phyloP scores from a whole-genome alignment of 2,113 vertebrate genomes.

The Origma solitaria region DNA sequence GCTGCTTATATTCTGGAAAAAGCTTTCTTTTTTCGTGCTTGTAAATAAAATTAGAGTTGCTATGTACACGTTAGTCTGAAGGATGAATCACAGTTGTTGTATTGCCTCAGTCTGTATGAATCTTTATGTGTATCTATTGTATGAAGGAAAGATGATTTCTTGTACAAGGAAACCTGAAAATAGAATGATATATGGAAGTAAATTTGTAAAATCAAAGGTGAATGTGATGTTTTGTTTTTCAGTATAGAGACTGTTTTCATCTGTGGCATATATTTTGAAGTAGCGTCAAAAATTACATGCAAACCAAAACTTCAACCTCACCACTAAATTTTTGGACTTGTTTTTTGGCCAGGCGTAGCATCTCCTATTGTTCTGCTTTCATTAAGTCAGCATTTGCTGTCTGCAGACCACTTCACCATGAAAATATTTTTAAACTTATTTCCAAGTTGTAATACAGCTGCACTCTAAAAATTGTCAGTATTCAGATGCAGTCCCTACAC shows the following conservation, averaged over 20 bases:
- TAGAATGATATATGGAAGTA: background rate
- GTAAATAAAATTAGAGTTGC: slow-evolving; percentile 59
- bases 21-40: slow-evolving; percentile 36
- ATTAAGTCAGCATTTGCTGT: background rate
- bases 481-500: background rate
- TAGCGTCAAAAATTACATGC: background rate
- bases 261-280: background rate
- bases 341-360: background rate
- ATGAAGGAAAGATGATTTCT: background rate
- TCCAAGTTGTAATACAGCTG: background rate
- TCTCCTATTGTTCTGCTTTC: background rate
- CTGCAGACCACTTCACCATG: background rate
- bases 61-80: background rate
- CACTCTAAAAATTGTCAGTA: background rate
- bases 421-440: slow-evolving; percentile 14
- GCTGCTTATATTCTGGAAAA: slow-evolving; percentile 41
- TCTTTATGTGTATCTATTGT: background rate
- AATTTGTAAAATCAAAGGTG: background rate
- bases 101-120: background rate
- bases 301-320: background rate
- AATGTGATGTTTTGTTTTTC: background rate
- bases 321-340: background rate
- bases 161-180: background rate
- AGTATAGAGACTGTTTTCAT: background rate
- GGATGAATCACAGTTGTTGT: background rate